Base-by-base conservation (phyloP, 2,113 vertebrate species). In the Centropristis striata region DNA sequence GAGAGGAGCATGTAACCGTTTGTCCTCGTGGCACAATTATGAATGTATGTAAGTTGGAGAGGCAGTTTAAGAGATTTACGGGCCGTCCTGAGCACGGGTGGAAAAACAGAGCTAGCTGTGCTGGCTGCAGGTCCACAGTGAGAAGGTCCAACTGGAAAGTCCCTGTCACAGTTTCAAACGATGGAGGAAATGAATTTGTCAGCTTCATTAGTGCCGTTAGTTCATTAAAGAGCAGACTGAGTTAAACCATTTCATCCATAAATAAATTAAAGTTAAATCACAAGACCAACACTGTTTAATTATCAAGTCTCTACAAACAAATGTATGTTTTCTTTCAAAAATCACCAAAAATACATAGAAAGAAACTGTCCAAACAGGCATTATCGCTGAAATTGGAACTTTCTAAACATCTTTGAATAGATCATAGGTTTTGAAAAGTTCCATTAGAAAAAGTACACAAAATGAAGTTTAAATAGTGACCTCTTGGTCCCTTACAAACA, bases 61-160 rank as follows among this genome's bases (percentile, higher is more conserved):
- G 4, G 10, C 15, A 65, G 27, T 55, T 58, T 15, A 4, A 53
- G 21, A 28, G 44, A 87, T 80, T 78, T 46, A 77, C 9, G 15
- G 16, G 23, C 51, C 39, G 0, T 61, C 68, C 37, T 13, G 41
- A 0, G 15, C 57, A 12, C 60, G 23, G 9, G 10, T 74, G 77
- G 81, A 74, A 84, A 81, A 64, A 55, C 51, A 0, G 58, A 32
- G 41, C 69, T 37, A 61, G 55, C 64, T 4, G 36, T 16, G 49
- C 15, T 46, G 25, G 53, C 16, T 70, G 2, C 1, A 36, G 63
- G 4, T 37, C 50, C 73, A 58, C 71, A 14, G 6, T 32, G 5
- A 67, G 47, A 28, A 47, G 37, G 71, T 53, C 39, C 2, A 61
- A 63, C 41, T 74, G 85, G 77, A 87, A 80, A 80, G 59, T 60